phyloP scores from a whole-genome alignment of 2,113 vertebrate genomes.

The Ardeotis arabs region DNA sequence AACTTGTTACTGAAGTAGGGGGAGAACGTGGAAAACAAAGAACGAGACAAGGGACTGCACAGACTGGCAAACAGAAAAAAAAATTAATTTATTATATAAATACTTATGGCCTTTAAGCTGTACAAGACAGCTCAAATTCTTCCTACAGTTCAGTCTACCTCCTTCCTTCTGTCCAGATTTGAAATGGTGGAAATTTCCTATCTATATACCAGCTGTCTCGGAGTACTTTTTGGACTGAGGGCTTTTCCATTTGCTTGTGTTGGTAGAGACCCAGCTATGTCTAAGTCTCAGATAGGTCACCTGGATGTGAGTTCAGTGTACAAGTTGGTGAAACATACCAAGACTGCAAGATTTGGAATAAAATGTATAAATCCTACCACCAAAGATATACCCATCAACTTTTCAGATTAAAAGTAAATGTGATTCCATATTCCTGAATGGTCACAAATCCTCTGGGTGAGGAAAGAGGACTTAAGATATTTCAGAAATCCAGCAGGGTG shows the following conservation, averaged over 20 bases:
- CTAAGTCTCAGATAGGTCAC: neutral
- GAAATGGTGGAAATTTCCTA: neutral
- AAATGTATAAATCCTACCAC: neutral
- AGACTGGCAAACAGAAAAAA: neutral
- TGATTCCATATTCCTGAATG: neutral
- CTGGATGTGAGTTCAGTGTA: neutral
- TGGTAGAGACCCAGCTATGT: neutral
- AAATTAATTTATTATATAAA: neutral
- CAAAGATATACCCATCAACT: neutral
- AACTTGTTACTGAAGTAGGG: neutral
- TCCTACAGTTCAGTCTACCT: neutral
- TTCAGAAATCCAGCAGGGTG: neutral
- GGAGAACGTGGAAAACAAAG: neutral
- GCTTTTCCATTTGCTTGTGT: neutral
- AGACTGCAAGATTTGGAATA: neutral
- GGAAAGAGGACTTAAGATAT: neutral
- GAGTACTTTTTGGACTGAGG: neutral
- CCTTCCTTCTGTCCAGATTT: neutral
- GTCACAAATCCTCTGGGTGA: neutral
- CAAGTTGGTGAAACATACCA: neutral
- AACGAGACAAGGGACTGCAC: neutral
- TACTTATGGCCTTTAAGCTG: neutral
- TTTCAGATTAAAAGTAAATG: neutral
- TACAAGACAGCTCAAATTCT: neutral
- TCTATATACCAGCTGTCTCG: neutral